These are phyloP conservation scores for Centropus bengalensis DNA, from an alignment of 2,113 vertebrate species.

Conservation along the genomic window DNA sequence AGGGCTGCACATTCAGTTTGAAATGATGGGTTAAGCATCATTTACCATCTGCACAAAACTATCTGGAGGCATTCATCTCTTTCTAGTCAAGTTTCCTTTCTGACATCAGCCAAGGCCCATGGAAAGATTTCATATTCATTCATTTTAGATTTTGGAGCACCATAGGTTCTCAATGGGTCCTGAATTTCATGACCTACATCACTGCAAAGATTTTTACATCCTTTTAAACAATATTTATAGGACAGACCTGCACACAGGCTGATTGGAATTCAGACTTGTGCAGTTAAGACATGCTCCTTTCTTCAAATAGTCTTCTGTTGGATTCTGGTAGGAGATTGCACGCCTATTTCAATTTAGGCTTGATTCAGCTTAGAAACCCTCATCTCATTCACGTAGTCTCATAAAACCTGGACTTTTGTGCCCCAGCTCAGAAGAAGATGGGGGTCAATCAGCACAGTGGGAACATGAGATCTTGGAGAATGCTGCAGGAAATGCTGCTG, in stretches of 20 bases:
- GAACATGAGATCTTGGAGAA: neutral
- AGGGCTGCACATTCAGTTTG: neutral
- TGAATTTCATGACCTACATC: neutral
- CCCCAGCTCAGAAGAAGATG: neutral
- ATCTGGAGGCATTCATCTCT: neutral
- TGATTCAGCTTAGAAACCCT: neutral
- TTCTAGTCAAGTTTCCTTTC: neutral
- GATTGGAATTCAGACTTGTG: neutral
- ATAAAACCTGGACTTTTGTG: neutral
- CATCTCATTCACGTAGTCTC: neutral
- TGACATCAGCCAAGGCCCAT: neutral
- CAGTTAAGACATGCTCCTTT: neutral
- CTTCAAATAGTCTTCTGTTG: neutral
- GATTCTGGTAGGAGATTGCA: neutral
- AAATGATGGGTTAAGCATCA: neutral
- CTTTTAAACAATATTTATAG: neutral
- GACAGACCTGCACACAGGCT: neutral
- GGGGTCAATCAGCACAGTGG: fast-evolving
- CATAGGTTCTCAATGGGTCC: neutral
- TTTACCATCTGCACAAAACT: neutral
- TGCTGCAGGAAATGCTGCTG: neutral
- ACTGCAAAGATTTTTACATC: neutral
- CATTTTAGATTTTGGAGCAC: neutral
- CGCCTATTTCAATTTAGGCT: neutral
- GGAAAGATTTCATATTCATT: neutral